phyloP scores from a whole-genome alignment of 2,888 invertebrate species.

The Cheilosia scutellata region DNA sequence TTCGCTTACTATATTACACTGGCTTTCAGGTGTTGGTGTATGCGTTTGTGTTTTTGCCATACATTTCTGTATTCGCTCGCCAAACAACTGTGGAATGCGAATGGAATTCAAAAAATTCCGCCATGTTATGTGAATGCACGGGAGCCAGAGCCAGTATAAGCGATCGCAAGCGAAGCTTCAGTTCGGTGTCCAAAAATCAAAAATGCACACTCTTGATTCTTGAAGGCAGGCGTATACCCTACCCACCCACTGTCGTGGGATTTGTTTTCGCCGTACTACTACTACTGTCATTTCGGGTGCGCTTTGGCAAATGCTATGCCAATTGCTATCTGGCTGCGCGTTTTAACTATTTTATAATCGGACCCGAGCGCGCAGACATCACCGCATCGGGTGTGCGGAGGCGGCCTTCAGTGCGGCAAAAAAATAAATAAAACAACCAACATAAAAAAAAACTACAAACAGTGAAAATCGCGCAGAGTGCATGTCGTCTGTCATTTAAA shows the following conservation, averaged over 20 bases:
- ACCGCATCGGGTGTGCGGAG: conserved; percentile 21
- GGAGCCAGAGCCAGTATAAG: conserved; percentile 35
- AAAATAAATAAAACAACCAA: neutral
- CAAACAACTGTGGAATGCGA: conserved; percentile 68
- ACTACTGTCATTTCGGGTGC: conserved; percentile 26
- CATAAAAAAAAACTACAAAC: conserved; percentile 11
- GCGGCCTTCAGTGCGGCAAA: conserved; percentile 21
- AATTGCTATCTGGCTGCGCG: conserved; percentile 22
- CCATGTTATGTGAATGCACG: conserved; percentile 56
- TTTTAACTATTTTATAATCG: conserved; percentile 55
- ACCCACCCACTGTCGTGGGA: conserved; percentile 9
- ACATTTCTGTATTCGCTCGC: conserved; percentile 21
- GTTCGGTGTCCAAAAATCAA: conserved; percentile 16
- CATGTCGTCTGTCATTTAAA: conserved; percentile 73
- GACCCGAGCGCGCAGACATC: conserved; percentile 5
- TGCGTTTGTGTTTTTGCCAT: conserved; percentile 10
- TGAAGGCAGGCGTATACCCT: neutral
- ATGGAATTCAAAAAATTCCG: conserved; percentile 69
- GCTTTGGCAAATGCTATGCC: conserved; percentile 35
- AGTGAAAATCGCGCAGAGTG: conserved; percentile 61
- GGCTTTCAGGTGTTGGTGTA: neutral
- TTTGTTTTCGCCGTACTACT: conserved; percentile 12
- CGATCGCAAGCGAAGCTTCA: conserved; percentile 24
- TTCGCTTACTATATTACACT: neutral
- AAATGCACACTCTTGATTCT: neutral